phyloP scores from a whole-genome alignment of 1,140 invertebrate species.

The Atta cephalotes region DNA sequence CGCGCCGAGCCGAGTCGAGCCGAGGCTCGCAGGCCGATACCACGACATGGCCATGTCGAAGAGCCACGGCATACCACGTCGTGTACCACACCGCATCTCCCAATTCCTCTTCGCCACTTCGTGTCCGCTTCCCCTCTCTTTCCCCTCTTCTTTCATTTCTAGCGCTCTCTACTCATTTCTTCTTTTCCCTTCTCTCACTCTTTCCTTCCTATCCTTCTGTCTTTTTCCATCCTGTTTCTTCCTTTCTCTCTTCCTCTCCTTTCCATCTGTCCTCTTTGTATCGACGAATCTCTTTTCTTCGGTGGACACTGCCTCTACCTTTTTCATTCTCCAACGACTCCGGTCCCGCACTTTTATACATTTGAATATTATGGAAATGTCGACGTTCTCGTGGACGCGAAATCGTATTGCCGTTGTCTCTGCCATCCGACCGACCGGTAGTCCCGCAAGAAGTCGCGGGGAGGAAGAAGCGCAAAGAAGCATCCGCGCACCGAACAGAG shows the following conservation, averaged over 20 bases:
- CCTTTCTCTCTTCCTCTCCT: constrained; percentile 33
- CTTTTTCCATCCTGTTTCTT: constrained; percentile 4
- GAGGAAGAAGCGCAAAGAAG: neutral
- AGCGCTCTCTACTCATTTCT: constrained; percentile 71
- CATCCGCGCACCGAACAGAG: constrained; percentile 28
- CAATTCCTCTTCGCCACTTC: constrained; percentile 56
- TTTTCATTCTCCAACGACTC: constrained; percentile 28
- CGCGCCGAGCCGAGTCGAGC: constrained; percentile 67
- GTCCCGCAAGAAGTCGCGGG: constrained; percentile 46
- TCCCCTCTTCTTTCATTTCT: constrained; percentile 60
- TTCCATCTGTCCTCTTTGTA: neutral
- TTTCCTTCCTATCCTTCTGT: neutral
- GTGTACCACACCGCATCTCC: constrained; percentile 68
- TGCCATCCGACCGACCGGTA: constrained; percentile 16
- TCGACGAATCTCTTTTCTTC: constrained; percentile 56
- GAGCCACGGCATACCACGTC: constrained; percentile 70
- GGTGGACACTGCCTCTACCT: constrained; percentile 28
- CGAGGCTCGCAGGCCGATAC: constrained; percentile 69
- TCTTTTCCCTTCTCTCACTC: constrained; percentile 1
- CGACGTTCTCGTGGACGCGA: constrained; percentile 56
- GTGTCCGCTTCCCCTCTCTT: constrained; percentile 10
- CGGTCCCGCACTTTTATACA: constrained; percentile 61
- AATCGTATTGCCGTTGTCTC: constrained; percentile 53
- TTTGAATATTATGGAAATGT: constrained; percentile 81
- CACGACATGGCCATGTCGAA: constrained; percentile 61